phyloP scores from a whole-genome alignment of 2,113 vertebrate species.

The Rhabdomys dilectus region DNA sequence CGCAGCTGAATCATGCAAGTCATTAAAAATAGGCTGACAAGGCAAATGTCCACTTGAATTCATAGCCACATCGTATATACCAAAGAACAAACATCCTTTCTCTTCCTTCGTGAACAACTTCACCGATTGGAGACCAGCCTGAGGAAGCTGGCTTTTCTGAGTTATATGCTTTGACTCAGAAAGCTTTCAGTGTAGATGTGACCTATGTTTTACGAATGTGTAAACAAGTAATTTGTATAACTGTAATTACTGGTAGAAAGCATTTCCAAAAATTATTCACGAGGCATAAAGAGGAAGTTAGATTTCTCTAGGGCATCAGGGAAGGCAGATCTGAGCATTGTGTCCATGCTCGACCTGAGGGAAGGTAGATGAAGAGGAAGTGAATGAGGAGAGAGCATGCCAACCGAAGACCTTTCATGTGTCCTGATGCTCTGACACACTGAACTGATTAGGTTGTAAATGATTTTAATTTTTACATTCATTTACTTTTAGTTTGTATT shows the following conservation, averaged over 20 bases:
- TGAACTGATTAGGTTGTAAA: background rate
- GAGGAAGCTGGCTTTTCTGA: background rate
- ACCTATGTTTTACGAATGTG: background rate
- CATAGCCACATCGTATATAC: background rate
- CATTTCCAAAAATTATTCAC: background rate
- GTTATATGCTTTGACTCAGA: background rate
- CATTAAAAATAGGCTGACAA: background rate
- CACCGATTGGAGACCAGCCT: background rate
- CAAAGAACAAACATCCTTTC: background rate
- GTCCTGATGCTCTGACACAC: background rate
- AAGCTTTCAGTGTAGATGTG: background rate
- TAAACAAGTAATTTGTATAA: slow-evolving; percentile 4
- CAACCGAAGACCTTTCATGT: no score
- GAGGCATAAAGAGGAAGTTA: background rate
- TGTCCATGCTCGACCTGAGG: background rate
- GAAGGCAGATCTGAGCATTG: background rate
- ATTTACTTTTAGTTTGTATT: background rate
- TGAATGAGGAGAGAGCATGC: background rate
- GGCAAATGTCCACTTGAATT: background rate
- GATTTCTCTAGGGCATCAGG: background rate
- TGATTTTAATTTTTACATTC: background rate
- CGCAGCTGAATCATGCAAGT: background rate
- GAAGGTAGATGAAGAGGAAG: background rate
- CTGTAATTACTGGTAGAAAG: background rate
- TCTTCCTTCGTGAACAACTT: background rate